These are phyloP conservation scores for Lampropteryx suffumata DNA, from an alignment of 2,888 invertebrate genomes.

Conservation along the genomic window DNA sequence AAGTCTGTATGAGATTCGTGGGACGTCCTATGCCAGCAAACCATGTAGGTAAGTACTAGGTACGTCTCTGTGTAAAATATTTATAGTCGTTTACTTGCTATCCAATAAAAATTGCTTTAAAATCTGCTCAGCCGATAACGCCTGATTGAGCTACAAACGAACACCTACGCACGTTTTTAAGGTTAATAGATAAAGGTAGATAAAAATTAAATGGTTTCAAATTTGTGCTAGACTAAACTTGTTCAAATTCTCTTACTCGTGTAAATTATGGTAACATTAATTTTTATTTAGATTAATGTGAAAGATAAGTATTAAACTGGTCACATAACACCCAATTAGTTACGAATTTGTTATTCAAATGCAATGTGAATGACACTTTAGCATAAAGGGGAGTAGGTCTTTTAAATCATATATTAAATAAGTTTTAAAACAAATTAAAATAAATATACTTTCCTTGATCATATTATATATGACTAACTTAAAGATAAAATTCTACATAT, in stretches of 20 bases:
- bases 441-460: constrained; percentile 1
- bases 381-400: constrained; percentile 33
- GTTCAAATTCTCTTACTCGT: constrained; percentile 17
- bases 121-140: too few relatives aligned
- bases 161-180: background rate
- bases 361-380: constrained; percentile 49
- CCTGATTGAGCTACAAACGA: constrained; percentile 1
- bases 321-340: constrained; percentile 67
- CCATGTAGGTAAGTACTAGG: too few relatives aligned
- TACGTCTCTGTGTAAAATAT: too few relatives aligned
- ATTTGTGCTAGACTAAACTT: background rate
- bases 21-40: too few relatives aligned
- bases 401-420: constrained; percentile 40
- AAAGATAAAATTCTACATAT: constrained; percentile 10
- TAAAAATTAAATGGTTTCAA: background rate
- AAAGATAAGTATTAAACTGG: constrained; percentile 52
- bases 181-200: background rate
- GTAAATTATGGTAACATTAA: constrained; percentile 38
- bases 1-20: too few relatives aligned
- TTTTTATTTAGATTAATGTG: constrained; percentile 57
- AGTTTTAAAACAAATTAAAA: constrained; percentile 29
- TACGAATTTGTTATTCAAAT: constrained; percentile 57
- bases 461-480: constrained; percentile 34
- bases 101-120: too few relatives aligned
- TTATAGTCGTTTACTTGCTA: too few relatives aligned